A percentile compares a stretch with the other conserved stretches of the same genome.
Evolutionary conservation across 2,113 vertebrate genomes (phyloP).

Genomic region (Geothlypis trichas): DNA sequence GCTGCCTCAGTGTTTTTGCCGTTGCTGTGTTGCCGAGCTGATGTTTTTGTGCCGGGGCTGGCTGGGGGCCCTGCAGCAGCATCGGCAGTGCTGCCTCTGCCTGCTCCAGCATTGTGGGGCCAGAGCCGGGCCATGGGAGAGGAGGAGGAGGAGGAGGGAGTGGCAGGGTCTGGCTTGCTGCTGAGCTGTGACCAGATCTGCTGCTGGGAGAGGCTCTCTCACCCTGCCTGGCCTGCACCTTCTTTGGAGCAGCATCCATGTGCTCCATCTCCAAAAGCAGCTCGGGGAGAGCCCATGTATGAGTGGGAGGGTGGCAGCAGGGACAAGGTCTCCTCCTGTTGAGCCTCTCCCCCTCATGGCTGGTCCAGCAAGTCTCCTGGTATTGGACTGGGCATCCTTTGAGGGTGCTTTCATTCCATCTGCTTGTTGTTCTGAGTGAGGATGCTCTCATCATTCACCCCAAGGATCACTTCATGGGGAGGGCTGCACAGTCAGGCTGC

Average conservation of each 20-base stretch:
- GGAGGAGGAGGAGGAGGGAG: neutral
- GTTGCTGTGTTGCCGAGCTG: constrained; percentile 27
- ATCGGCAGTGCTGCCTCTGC: constrained; percentile 19
- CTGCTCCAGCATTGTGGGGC: neutral
- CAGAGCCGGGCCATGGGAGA: neutral
- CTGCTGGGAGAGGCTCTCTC: neutral
- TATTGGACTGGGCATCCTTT: neutral
- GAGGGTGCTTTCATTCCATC: neutral
- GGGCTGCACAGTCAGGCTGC: neutral
- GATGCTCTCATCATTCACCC: neutral
- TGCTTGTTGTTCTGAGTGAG: neutral
- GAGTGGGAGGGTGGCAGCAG: neutral
- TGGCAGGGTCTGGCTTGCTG: neutral
- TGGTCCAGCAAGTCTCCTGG: neutral
- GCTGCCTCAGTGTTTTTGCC: neutral
- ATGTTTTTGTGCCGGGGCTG: constrained; percentile 39
- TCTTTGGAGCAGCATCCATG: neutral
- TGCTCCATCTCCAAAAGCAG: neutral
- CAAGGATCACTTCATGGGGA: neutral
- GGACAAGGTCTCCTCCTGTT: neutral
- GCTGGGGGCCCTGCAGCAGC: constrained; percentile 14
- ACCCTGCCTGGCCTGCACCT: neutral
- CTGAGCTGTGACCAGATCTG: neutral
- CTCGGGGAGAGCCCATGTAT: neutral
- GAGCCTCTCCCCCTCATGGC: neutral